Percentiles rank a stretch among this genome's conserved stretches.
Conservation (phyloP, 2,797 vertebrate genomes). For the Aselliscus stoliczkanus region DNA sequence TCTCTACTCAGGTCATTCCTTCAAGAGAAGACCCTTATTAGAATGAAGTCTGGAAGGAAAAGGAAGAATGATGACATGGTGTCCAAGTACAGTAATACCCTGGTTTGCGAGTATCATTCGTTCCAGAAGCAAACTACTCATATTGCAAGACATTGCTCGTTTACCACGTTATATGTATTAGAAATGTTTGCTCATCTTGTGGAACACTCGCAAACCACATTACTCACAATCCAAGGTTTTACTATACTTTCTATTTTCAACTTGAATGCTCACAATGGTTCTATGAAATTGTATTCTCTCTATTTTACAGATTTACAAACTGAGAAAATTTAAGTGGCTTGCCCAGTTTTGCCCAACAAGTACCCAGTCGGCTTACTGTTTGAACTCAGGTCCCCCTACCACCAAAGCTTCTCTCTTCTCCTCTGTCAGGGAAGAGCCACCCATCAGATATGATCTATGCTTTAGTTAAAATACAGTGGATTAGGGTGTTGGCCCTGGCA, state of each 20-base stretch:
- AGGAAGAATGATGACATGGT: neutral
- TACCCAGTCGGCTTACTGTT: neutral
- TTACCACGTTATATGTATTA: too few species aligned
- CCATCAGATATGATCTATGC: neutral
- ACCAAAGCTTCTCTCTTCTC: neutral
- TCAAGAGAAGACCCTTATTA: neutral
- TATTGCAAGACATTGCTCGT: too few species aligned
- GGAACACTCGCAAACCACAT: too few species aligned
- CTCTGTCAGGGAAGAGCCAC: neutral
- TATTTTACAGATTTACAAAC: neutral
- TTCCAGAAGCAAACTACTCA: too few species aligned
- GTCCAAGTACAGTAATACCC: too few species aligned
- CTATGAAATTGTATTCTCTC: neutral
- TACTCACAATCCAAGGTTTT: too few species aligned
- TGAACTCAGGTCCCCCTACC: neutral
- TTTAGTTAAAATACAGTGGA: neutral
- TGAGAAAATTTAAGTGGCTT: neutral
- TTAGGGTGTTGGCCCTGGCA: neutral
- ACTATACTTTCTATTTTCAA: neutral
- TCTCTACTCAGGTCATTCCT: neutral
- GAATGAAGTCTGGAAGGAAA: neutral
- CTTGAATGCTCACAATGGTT: neutral
- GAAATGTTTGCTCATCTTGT: too few species aligned
- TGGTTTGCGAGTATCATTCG: too few species aligned
- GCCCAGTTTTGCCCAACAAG: neutral